Conservation (phyloP, 2,888 invertebrate genomes). For the Phortica okadai region DNA sequence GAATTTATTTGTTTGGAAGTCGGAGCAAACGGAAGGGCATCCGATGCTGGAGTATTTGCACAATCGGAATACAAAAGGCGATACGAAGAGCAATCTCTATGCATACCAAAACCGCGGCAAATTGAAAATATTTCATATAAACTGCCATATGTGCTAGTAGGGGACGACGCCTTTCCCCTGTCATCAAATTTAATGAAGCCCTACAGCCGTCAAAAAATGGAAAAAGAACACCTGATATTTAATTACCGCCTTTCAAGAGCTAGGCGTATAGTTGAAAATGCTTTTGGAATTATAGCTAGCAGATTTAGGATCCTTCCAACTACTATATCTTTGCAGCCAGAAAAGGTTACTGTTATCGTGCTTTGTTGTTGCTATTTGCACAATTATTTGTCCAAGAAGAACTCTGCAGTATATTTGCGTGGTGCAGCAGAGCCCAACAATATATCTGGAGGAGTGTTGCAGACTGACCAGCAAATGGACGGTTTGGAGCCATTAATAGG, state of each 20-base stretch:
- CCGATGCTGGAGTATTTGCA: conserved; percentile 3
- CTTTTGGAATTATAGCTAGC: conserved; percentile 9
- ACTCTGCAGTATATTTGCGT: conserved; percentile 4
- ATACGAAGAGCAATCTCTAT: background rate
- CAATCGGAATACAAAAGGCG: conserved; percentile 12
- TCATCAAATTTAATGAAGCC: conserved; percentile 18
- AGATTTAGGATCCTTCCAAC: conserved; percentile 1
- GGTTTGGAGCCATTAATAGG: background rate
- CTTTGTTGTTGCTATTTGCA: conserved; percentile 37
- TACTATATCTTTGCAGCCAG: conserved; percentile 31
- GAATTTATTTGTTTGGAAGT: conserved; percentile 38
- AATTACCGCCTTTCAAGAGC: conserved; percentile 20
- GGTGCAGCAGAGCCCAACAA: background rate
- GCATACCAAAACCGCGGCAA: background rate
- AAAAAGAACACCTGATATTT: background rate
- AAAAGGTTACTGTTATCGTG: conserved; percentile 32
- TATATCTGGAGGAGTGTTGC: background rate
- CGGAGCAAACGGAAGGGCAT: conserved; percentile 33
- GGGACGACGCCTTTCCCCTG: background rate
- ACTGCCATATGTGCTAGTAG: conserved; percentile 1
- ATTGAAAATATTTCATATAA: background rate
- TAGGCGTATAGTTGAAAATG: background rate
- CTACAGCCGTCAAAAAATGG: background rate
- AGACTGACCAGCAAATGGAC: background rate
- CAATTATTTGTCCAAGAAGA: conserved; percentile 26